Percentiles rank a stretch among this genome's conserved stretches.
Evolutionary conservation across 2,113 vertebrate species (phyloP).

Genomic region (Eonycteris spelaea): DNA sequence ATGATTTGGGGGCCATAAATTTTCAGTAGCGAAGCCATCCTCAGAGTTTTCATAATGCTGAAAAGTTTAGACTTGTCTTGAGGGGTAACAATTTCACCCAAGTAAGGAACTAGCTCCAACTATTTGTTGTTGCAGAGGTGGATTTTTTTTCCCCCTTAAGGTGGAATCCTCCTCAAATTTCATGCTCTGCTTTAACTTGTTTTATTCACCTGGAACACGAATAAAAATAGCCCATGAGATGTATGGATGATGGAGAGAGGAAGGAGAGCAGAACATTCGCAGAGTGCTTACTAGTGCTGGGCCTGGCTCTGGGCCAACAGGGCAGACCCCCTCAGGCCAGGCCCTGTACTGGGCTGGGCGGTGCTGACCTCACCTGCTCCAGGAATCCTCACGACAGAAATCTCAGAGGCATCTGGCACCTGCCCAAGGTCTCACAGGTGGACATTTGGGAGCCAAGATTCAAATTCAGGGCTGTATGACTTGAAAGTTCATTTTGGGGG

Average conservation of each 20-base stretch:
- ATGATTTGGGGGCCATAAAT: constrained; percentile 91
- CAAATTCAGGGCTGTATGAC: background rate
- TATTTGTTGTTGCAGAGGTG: constrained; percentile 88
- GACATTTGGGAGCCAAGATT: background rate
- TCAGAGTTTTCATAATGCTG: constrained; percentile 85
- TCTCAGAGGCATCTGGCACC: background rate
- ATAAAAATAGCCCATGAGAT: constrained; percentile 77
- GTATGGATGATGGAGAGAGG: constrained; percentile 23
- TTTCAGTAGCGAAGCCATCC: constrained; percentile 86
- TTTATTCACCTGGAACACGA: constrained; percentile 81
- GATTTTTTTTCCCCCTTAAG: constrained; percentile 82
- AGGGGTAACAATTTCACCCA: constrained; percentile 85
- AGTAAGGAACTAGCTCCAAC: constrained; percentile 81
- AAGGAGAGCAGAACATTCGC: background rate
- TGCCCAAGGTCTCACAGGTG: background rate
- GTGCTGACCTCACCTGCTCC: background rate
- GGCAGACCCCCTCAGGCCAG: background rate
- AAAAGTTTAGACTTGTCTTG: constrained; percentile 91
- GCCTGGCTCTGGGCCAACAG: background rate
- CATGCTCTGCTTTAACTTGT: constrained; percentile 87
- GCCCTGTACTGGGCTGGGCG: accelerated
- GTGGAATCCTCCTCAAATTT: constrained; percentile 86
- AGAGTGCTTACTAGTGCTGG: background rate
- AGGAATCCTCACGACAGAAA: background rate
- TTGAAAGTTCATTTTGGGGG: background rate